Conservation (phyloP, 2,888 invertebrate genomes). For the Clitarchus hookeri region DNA sequence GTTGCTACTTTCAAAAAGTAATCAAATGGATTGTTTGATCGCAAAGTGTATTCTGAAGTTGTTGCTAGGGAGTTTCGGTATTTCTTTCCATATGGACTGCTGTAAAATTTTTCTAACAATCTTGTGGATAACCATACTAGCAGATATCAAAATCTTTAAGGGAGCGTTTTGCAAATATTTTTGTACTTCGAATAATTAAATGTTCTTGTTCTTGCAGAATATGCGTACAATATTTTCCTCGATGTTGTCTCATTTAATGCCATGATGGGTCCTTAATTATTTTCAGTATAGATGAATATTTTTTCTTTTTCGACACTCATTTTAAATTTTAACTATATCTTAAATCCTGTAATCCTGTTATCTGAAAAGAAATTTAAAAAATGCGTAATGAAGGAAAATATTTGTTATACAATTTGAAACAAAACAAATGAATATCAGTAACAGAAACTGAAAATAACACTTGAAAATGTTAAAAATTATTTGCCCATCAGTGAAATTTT, state of each 20-base stretch:
- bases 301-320: not conserved
- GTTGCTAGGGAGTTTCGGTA: not conserved
- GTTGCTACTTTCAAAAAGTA: constrained; percentile 11
- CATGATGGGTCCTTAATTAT: constrained; percentile 1
- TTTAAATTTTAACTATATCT: constrained; percentile 1
- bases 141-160: not conserved
- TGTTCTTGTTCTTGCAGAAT: not conserved
- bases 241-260: not conserved
- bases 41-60: constrained; percentile 21
- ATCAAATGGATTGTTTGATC: not conserved
- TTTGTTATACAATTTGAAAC: too few relatives aligned
- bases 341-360: too few relatives aligned
- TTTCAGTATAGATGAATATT: not conserved
- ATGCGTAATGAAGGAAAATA: too few relatives aligned
- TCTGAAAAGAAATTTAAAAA: too few relatives aligned
- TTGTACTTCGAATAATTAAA: constrained; percentile 18
- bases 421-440: too few relatives aligned
- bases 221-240: not conserved
- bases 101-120: constrained; percentile 10
- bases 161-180: not conserved
- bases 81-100: not conserved
- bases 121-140: not conserved
- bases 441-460: too few relatives aligned
- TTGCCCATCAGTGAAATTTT: too few relatives aligned
- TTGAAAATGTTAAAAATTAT: too few relatives aligned